Evolutionary conservation across 2,797 vertebrate species (phyloP).

Genomic region (Taenioides sp.): DNA sequence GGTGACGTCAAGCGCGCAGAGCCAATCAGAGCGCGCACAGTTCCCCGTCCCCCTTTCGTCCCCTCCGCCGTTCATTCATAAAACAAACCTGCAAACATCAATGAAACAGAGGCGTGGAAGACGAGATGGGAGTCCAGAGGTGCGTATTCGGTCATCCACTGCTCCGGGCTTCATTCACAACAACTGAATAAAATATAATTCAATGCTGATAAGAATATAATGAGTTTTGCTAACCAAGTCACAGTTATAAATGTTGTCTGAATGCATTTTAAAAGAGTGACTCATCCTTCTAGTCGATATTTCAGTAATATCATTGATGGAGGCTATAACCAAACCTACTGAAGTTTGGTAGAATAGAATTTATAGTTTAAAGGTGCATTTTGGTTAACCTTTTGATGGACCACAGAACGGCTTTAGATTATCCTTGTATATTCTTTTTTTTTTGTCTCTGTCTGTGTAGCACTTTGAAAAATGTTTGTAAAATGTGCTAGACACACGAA

Average conservation of each 20-base stretch:
- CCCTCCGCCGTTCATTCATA: slow-evolving; percentile 74
- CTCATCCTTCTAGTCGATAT: neutral
- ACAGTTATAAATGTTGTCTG: neutral
- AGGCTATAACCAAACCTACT: neutral
- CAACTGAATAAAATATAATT: neutral
- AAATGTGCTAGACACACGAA: no score
- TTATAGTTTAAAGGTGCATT: no score
- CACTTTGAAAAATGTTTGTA: no score
- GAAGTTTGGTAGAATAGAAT: neutral
- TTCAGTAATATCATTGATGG: no score
- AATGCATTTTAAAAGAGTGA: neutral
- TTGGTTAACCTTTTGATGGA: no score
- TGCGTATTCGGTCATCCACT: neutral
- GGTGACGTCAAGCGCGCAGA: slow-evolving; percentile 71
- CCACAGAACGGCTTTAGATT: no score
- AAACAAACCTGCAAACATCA: slow-evolving; percentile 58
- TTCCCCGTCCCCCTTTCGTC: slow-evolving; percentile 43
- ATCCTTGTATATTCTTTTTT: no score
- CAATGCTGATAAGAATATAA: neutral
- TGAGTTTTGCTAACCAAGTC: neutral
- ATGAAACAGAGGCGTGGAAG: slow-evolving; percentile 38
- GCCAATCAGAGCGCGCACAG: slow-evolving; percentile 64
- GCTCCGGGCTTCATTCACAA: neutral
- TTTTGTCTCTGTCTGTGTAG: no score
- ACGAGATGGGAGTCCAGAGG: slow-evolving; percentile 11